Evolutionary conservation across 2,797 vertebrate species (phyloP).

Genomic region (Poecilia picta): DNA sequence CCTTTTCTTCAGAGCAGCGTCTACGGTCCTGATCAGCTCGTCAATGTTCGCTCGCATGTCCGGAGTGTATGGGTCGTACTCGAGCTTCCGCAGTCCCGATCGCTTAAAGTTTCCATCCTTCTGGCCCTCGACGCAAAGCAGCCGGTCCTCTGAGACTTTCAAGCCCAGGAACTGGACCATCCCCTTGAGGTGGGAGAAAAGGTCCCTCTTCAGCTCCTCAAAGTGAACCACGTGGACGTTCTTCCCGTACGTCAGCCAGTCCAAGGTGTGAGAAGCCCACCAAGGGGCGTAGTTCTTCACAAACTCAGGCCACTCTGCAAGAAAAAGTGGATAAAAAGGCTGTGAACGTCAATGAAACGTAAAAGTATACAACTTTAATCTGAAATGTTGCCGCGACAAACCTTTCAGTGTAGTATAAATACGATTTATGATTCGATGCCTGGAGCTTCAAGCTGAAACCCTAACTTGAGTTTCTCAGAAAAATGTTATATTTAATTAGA

Average conservation of each 20-base stretch:
- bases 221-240: conserved; percentile 93
- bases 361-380: neutral
- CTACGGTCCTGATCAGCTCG: conserved; percentile 89
- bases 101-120: conserved; percentile 98
- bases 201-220: conserved; percentile 90
- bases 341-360: neutral
- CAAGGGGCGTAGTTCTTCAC: conserved; percentile 95
- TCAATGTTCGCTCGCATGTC: conserved; percentile 89
- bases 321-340: conserved; percentile 11
- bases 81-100: conserved; percentile 91
- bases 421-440: neutral
- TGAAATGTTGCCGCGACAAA: neutral
- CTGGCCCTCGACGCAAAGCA: conserved; percentile 96
- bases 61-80: conserved; percentile 92
- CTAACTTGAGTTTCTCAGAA: neutral
- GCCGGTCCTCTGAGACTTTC: conserved; percentile 87
- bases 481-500: neutral
- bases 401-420: neutral
- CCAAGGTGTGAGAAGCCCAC: conserved; percentile 96
- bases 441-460: neutral
- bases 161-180: conserved; percentile 91
- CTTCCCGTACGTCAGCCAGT: conserved; percentile 94
- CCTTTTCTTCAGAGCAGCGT: conserved; percentile 84
- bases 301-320: conserved; percentile 96
- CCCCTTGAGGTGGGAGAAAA: conserved; percentile 89